Evolutionary conservation across 2,797 vertebrate species (phyloP), one percentile per base, ranked within the genome.

Genomic region (Ptychobarbus kaznakovi): DNA sequence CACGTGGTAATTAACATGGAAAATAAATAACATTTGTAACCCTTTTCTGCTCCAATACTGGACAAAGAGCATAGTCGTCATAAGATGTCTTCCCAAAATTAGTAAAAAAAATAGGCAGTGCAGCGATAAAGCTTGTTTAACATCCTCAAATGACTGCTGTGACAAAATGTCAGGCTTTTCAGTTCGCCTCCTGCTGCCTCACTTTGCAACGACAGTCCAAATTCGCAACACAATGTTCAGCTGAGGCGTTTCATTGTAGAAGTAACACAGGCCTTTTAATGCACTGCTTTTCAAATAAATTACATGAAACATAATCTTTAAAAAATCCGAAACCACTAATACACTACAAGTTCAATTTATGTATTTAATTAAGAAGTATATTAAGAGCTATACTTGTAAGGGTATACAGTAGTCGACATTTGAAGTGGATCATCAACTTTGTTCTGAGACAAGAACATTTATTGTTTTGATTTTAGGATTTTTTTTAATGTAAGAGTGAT

Each of bases 401-500:
- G 13, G 15, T 42, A 42, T 10, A 42, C 42, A 44, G 42, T 44
- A 11, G 42, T 44, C 42, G 11, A 44, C 9, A 10, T 44, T 44
- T 44, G 42, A 44, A 44, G 42, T 44, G 42, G 40, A 42, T 42
- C 8, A 42, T 42, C 40, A 42, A 42, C 9, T 42, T 42, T 42
- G 40, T 42, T 2, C 40, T 42, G 10, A 10, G 0, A 42, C 8
- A 42, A 42, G 40, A 42, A 42, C 40, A 9, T 0, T 9, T 42
- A 42, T 42, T 42, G 9, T 42, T 42, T 10, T 42, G 40, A 42
- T 42, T 42, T 42, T 42, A 42, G 40, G 40, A 42, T 9, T 42
- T 10, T 91, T 88, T n/a, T n/a, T n/a, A n/a, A 93, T 93, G 83
- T 92, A 94, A 11, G 92, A 92, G 85, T 93, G 92, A 46, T 25